These are phyloP conservation scores for Gandaritis pyraliata DNA, from an alignment of 2,888 invertebrate genomes.

Conservation along the genomic window DNA sequence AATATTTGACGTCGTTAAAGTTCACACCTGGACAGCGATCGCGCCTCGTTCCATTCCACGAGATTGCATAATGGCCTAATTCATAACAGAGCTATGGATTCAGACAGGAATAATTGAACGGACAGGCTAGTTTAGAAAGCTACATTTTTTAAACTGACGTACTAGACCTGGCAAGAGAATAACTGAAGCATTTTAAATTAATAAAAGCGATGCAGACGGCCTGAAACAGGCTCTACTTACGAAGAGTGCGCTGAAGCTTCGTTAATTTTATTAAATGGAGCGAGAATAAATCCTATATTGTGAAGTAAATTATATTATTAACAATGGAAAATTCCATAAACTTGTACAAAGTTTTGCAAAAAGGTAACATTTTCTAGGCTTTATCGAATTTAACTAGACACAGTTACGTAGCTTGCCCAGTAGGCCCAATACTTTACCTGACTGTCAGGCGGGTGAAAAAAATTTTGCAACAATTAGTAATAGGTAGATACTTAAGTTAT, in stretches of 20 bases:
- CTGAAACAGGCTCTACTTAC: slow-evolving; percentile 1
- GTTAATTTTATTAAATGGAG: slow-evolving; percentile 9
- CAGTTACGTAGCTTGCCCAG: no score
- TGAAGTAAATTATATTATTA: neutral
- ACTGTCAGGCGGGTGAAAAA: neutral
- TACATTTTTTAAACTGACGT: slow-evolving; percentile 6
- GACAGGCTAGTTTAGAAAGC: slow-evolving; percentile 22
- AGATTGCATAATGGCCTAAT: slow-evolving; percentile 48
- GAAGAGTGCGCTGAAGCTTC: slow-evolving; percentile 13
- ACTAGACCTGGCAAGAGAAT: slow-evolving; percentile 7
- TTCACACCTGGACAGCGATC: slow-evolving; percentile 55
- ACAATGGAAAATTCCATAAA: neutral
- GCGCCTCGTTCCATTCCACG: slow-evolving; percentile 47
- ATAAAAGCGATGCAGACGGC: neutral
- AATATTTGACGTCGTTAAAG: slow-evolving; percentile 65
- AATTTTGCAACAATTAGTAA: neutral
- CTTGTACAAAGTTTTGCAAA: neutral
- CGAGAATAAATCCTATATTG: neutral
- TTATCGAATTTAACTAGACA: neutral
- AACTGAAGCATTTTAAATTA: slow-evolving; percentile 25
- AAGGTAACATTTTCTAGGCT: neutral
- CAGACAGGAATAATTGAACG: slow-evolving; percentile 34
- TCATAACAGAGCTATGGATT: slow-evolving; percentile 43
- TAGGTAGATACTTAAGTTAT: slow-evolving; percentile 10
- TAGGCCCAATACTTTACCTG: neutral